Evolutionary conservation across 2,797 vertebrate species (phyloP).

Genomic region (Rousettus madagascariensis): DNA sequence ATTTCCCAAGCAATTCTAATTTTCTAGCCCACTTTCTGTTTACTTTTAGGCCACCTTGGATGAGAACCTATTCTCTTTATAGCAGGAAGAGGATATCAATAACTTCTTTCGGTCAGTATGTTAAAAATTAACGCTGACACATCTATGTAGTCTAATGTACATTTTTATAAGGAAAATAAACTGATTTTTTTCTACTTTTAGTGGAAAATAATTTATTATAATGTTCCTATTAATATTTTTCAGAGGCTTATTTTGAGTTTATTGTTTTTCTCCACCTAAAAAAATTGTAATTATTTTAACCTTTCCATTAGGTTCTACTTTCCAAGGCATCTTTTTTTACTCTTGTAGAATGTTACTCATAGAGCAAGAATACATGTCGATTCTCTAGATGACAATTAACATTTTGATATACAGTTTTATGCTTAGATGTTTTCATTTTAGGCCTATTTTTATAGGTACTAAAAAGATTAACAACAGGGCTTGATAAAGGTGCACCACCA

Average conservation of each 20-base stretch:
- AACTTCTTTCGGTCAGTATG: not conserved
- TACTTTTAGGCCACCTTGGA: not conserved
- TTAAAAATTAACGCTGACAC: not conserved
- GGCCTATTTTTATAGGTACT: not conserved
- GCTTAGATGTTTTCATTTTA: not conserved
- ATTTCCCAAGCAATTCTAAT: not conserved
- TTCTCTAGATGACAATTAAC: not conserved
- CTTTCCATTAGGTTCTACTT: not conserved
- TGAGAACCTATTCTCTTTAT: not conserved
- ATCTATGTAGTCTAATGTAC: not conserved
- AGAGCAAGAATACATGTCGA: not conserved
- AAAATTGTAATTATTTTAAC: not conserved
- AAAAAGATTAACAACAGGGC: not conserved
- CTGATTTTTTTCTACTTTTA: not conserved
- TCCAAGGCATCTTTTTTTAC: not conserved
- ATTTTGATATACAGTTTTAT: not conserved
- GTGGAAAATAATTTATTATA: not conserved
- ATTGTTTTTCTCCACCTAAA: not conserved
- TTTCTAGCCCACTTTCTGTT: not conserved
- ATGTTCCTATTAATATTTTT: not conserved
- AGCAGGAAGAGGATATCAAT: not conserved
- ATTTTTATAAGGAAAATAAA: not conserved
- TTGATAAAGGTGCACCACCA: not conserved
- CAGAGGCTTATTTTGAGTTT: not conserved
- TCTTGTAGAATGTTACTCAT: not conserved